These are phyloP conservation scores for Luffia ferchaultella DNA, from an alignment of 2,888 invertebrate species.

Conservation along the genomic window DNA sequence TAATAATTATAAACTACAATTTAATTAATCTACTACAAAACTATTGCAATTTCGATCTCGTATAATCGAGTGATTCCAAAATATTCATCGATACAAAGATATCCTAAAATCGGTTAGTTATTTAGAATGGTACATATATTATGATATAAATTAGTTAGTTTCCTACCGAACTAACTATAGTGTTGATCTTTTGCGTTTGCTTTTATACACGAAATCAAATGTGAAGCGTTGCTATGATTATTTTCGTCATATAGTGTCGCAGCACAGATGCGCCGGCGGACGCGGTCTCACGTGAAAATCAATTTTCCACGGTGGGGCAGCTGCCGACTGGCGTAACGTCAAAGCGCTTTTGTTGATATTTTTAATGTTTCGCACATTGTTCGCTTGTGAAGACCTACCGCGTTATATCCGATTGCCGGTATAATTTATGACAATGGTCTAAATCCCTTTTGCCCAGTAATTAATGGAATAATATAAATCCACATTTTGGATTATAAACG, in stretches of 20 bases:
- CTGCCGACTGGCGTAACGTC: conserved; percentile 56
- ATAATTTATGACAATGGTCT: conserved; percentile 45
- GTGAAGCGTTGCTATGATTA: background rate
- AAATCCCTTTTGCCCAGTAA: background rate
- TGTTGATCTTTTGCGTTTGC: no score
- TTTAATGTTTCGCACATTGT: conserved; percentile 67
- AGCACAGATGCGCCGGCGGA: conserved; percentile 62
- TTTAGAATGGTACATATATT: no score
- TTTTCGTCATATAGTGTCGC: conserved; percentile 10
- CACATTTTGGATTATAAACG: background rate
- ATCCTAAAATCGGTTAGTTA: no score
- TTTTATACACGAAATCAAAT: no score
- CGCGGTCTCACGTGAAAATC: conserved; percentile 59
- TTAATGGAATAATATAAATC: background rate
- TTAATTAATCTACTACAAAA: no score
- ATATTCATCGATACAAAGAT: no score
- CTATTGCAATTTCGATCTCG: no score
- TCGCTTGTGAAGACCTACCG: conserved; percentile 43
- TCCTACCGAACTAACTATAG: no score
- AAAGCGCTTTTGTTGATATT: conserved; percentile 64
- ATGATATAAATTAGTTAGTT: no score
- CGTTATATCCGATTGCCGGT: conserved; percentile 57
- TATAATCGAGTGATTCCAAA: no score
- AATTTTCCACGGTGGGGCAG: conserved; percentile 64
- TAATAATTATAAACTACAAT: no score